Conservation (phyloP, 2,797 vertebrate genomes). For the Acanthis flammea region DNA sequence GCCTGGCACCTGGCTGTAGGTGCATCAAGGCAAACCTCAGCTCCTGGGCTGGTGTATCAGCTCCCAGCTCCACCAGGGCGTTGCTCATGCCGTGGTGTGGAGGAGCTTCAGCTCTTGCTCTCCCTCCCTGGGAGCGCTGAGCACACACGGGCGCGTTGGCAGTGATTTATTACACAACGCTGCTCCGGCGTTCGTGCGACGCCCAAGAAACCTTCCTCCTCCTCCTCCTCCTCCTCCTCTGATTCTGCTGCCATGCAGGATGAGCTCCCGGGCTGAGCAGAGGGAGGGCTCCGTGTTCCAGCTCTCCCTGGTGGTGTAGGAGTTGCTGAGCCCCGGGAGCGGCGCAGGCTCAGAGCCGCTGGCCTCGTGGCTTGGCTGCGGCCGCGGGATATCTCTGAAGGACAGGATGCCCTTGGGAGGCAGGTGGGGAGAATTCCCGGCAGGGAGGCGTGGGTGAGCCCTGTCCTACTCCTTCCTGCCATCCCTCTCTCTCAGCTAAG, state of each 20-base stretch:
- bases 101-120: neutral
- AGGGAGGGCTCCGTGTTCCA: neutral
- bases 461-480: neutral
- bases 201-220: neutral
- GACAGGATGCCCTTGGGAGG: conserved; percentile 2
- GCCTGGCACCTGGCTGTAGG: neutral
- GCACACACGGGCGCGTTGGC: neutral
- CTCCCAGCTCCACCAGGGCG: accelerated
- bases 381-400: neutral
- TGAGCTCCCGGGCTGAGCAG: neutral
- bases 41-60: accelerated
- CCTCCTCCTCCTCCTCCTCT: neutral
- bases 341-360: neutral
- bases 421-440: neutral
- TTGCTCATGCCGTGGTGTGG: neutral
- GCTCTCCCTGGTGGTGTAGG: neutral
- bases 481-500: neutral
- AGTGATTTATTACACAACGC: neutral
- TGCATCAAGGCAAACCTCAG: neutral
- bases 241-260: neutral
- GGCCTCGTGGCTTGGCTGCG: neutral
- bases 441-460: neutral
- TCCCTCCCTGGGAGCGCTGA: neutral
- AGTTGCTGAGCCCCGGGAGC: neutral
- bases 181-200: neutral